Base-by-base conservation (phyloP, 2,797 vertebrate genomes). In the Coreius guichenoti region DNA sequence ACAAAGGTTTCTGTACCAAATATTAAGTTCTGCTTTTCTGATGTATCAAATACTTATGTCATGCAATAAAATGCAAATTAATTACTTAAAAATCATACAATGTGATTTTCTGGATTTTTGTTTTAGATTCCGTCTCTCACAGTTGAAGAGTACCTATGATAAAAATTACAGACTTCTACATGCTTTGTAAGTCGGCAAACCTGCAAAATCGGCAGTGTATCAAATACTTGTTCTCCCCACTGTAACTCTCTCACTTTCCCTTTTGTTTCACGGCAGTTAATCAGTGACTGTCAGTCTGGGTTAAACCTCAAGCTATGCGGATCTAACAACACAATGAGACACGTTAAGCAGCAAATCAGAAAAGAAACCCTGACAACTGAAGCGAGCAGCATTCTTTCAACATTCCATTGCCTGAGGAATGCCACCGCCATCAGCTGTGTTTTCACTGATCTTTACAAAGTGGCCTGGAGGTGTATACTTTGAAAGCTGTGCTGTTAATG, bases 361-460 rank as follows among this genome's bases (percentile, higher is more conserved):
- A n/a, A 47, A 39, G 5, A 14, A 77, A n/a, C 26, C 2, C 6
- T 23, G 33, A 43, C 8, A 43, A 63, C 16, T 36, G 23, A 84
- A 61, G 61, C 43, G 8, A 31, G 61, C 51, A 21, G 33, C 63
- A 81, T 87, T 84, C 78, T 56, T 84, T 61, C 39, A 39, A 36
- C 45, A 49, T 75, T 61, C 49, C 14, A 43, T 39, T 2, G 13
- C 39, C 21, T 4, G 17, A 63, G 63, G 86, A 72, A 81, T 70
- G 72, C 29, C 61, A 63, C 14, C 14, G 68, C 68, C 86, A 33
- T 80, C 26, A 72, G 81, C 58, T 23, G 69, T 21, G 49, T 80
- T 84, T 84, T 84, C 65, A 70, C 54, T 17, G 39, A 49, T 80
- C 63, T 70, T 75, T 67, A 82, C 12, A 56, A 65, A 54, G 5